phyloP scores from a whole-genome alignment of 2,797 vertebrate species.

The Syngnathus acus region DNA sequence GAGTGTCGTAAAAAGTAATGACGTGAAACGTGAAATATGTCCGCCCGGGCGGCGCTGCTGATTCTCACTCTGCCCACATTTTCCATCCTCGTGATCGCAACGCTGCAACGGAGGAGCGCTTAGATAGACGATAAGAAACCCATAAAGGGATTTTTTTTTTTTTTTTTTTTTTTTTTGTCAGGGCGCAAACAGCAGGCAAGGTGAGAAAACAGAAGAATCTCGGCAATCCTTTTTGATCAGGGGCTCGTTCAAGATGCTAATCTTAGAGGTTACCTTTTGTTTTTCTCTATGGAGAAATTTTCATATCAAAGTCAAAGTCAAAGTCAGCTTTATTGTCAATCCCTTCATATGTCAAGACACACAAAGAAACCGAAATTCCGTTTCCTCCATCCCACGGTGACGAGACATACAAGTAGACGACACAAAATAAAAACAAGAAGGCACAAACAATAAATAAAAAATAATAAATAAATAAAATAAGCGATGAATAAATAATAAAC shows the following conservation, averaged over 20 bases:
- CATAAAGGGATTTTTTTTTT: not conserved
- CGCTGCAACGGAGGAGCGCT: constrained; percentile 10
- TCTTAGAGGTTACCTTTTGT: not conserved
- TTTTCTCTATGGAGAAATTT: not conserved
- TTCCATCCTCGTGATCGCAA: constrained; percentile 24
- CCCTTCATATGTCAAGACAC: no score
- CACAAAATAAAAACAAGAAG: no score
- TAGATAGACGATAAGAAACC: constrained; percentile 6
- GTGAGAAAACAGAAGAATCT: not conserved
- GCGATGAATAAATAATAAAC: no score
- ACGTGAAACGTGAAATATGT: constrained; percentile 17
- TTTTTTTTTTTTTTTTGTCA: not conserved
- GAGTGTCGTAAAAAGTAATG: constrained; percentile 34
- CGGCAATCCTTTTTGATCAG: not conserved
- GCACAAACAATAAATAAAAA: no score
- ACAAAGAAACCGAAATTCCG: no score
- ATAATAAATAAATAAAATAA: no score
- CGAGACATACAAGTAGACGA: no score
- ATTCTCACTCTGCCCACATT: constrained; percentile 31
- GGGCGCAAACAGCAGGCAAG: not conserved
- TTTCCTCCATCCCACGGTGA: no score
- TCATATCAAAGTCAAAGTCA: no score
- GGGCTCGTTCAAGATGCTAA: not conserved
- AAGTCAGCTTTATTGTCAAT: no score
- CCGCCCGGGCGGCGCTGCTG: constrained; percentile 5